Evolutionary conservation across 1,140 invertebrate species (phyloP), one percentile per base, ranked within the genome.

Genomic region (Latrodectus geometricus): DNA sequence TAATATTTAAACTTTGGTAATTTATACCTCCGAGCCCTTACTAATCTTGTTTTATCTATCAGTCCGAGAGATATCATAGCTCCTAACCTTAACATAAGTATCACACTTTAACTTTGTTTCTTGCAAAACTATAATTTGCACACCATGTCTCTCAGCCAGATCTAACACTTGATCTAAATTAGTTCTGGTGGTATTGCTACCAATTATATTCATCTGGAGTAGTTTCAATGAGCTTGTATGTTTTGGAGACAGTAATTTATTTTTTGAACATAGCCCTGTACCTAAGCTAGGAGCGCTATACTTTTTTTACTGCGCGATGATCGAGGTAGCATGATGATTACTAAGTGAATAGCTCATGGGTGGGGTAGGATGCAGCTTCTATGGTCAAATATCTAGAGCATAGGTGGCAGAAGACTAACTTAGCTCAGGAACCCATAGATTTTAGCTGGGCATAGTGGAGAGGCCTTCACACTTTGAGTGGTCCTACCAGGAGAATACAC

Each of bases 151-250:
- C 69, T n/a, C 69, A 12, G 17, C n/a, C 9, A 70, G 69, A 3
- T 69, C 4, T 23, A 73, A 73, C 4, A 73, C 70, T 73, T 48
- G 21, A 73, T 73, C 23, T 73, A 73, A 49, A 48, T 73, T 35
- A 35, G 48, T 21, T 49, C 48, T 73, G 48, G 70, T 7, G n/a
- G 61, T 15, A 7, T 3, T 65, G 3, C 7, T 35, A 35, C 5
- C 7, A 48, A 48, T 73, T 9, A 49, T 73, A 48, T 73, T 73
- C 2, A 35, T 35, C 35, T 73, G 23, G 11, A 73, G 23, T 48
- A 73, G 9, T 35, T 35, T 35, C 35, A 35, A 35, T 35, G 35
- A 35, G 35, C 48, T 73, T 12, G 9, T 12, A 2, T 21, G 15
- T 0, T 73, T 73, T 35, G 21, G 23, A 73, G 70, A 73, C 70